Conservation (phyloP, 2,113 vertebrate species). For the Nyctibius bracteatus region DNA sequence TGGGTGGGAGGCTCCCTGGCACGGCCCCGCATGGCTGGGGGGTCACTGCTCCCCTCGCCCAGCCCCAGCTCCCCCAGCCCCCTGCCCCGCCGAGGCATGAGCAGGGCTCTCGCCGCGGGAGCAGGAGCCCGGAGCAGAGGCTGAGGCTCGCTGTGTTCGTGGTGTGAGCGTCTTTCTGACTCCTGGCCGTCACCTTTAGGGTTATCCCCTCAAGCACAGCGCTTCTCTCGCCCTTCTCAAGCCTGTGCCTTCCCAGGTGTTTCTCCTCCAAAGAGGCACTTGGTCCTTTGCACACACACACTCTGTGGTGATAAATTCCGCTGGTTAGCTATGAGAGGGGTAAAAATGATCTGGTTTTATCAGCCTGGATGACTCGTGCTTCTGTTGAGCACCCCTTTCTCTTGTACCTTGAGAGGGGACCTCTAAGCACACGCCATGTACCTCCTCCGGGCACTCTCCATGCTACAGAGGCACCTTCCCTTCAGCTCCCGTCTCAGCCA, state of each 20-base stretch:
- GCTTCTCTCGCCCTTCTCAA: not conserved
- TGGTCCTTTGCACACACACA: not conserved
- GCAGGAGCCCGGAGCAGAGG: too few species aligned
- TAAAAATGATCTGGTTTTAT: not conserved
- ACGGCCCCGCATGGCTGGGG: not conserved
- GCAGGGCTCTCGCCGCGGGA: not conserved
- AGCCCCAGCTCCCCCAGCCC: too few species aligned
- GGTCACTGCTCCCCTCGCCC: not conserved
- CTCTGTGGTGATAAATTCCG: not conserved
- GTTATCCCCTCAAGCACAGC: not conserved
- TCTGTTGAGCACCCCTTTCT: not conserved
- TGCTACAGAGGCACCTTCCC: not conserved
- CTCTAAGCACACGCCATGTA: not conserved
- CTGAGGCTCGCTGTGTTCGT: rapidly evolving
- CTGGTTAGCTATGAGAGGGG: too few species aligned
- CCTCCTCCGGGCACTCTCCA: not conserved
- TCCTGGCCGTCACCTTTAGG: not conserved
- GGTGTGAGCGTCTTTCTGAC: too few species aligned
- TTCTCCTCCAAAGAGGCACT: not conserved
- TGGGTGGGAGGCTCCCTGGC: not conserved
- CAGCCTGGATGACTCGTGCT: not conserved
- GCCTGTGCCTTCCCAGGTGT: not conserved
- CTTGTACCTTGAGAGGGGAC: not conserved
- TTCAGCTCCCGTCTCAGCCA: not conserved
- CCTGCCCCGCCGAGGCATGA: not conserved